Base-by-base conservation (phyloP, 2,888 invertebrate genomes). In the Drosophila kambysellisi region DNA sequence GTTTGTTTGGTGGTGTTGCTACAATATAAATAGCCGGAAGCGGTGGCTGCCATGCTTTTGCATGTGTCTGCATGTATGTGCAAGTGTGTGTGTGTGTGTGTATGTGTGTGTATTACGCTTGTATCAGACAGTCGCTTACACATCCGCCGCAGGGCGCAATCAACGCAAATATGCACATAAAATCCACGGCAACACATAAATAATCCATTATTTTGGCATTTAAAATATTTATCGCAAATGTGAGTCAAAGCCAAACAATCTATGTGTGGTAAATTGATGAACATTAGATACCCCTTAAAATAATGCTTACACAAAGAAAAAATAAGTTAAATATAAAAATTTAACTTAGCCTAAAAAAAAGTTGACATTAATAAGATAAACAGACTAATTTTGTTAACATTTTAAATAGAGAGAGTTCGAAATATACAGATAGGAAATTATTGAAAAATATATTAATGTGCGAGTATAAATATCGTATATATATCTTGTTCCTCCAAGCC, bases 21-120 rank as follows among this genome's bases (percentile, higher is more conserved):
- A 52, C 51, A 67, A 39, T 57, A 68, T 76, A 66, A 81, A 79
- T 69, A 66, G 61, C 71, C 83, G 84, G 86, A 85, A 83, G 83
- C 66, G 70, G 71, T 68, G 41, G 74, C 41, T 43, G 54, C 7
- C 37, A 37, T 37, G 29, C 29, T 37, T 37, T 39, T 56, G 8
- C 52, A 56, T 81, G 41, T 51, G 33, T 51, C 11, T 50, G 30
- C 53, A 41, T 51, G 32, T 54, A 6, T 41, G 9, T 51, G 46
- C 17, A n/a, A 41, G 2, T 29, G 25, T 32, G 48, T 43, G 15
- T 17, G n/a, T 48, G 7, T 56, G 3, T 17, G 20, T 48, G 30
- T 53, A 3, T 35, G 35, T 41, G 54, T 74, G 51, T 52, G n/a
- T 33, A 15, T 37, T 32, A 25, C 43, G 59, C 50, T 35, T 64